Percentiles rank a stretch among this genome's conserved stretches.
Conservation (phyloP, 2,888 invertebrate genomes). For the Cheilosia scutellata region DNA sequence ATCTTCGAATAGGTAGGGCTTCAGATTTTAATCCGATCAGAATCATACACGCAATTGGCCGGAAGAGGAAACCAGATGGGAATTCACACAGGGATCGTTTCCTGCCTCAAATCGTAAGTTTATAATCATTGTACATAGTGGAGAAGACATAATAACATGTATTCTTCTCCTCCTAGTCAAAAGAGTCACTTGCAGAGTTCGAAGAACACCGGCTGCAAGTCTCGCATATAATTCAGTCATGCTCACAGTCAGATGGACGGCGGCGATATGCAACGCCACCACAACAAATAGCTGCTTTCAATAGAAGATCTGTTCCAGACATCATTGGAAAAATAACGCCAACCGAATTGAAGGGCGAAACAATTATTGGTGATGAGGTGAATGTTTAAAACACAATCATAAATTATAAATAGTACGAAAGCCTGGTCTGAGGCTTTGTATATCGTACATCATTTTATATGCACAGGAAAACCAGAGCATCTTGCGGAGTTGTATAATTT, state of each 20-base stretch:
- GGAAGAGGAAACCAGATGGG: slow-evolving; percentile 83
- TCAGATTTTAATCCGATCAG: slow-evolving; percentile 94
- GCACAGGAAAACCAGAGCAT: not conserved
- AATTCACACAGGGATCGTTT: slow-evolving; percentile 87
- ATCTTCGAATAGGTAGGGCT: slow-evolving; percentile 94
- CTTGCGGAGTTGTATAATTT: not conserved
- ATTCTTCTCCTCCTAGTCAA: slow-evolving; percentile 83
- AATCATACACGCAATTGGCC: slow-evolving; percentile 88
- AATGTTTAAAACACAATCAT: not conserved
- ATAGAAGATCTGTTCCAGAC: slow-evolving; percentile 91
- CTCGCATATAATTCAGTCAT: slow-evolving; percentile 93
- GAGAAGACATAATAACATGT: not conserved
- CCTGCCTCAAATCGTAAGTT: slow-evolving; percentile 85
- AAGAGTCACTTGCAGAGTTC: slow-evolving; percentile 90
- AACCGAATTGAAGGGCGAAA: slow-evolving; percentile 87
- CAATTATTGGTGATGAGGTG: slow-evolving; percentile 91
- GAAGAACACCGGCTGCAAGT: slow-evolving; percentile 93
- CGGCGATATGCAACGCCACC: slow-evolving; percentile 93
- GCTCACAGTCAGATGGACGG: slow-evolving; percentile 92
- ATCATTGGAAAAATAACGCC: slow-evolving; percentile 85
- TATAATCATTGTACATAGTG: not conserved
- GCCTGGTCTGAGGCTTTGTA: no score
- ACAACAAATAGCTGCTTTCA: slow-evolving; percentile 95
- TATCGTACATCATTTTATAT: no score
- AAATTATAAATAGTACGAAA: no score